Evolutionary conservation across 2,113 vertebrate genomes (phyloP).

Genomic region (Morphnarchus princeps): DNA sequence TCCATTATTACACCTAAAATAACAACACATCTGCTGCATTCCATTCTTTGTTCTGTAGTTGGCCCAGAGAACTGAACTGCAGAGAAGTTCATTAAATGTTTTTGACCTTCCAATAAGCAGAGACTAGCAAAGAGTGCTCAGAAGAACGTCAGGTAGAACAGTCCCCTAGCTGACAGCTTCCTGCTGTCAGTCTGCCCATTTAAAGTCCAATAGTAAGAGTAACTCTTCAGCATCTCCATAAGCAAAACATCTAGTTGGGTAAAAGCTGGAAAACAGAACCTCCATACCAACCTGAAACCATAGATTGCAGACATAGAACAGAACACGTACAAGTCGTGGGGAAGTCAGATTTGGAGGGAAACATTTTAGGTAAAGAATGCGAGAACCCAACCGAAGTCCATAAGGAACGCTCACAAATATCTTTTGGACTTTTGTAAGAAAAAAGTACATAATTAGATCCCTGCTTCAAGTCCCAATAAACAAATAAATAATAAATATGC

Average conservation of each 20-base stretch:
- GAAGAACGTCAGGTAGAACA: neutral
- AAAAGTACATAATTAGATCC: neutral
- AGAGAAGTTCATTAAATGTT: neutral
- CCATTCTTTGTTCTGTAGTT: neutral
- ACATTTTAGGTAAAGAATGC: neutral
- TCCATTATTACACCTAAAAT: neutral
- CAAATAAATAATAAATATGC: fast-evolving
- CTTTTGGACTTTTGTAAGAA: neutral
- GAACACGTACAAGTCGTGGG: neutral
- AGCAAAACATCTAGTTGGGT: neutral
- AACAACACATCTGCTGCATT: neutral
- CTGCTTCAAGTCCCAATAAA: neutral
- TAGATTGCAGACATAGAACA: neutral
- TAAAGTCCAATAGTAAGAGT: neutral
- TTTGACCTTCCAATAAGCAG: neutral
- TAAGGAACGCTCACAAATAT: neutral
- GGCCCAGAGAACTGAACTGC: neutral
- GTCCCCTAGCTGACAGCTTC: neutral
- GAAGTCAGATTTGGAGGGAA: neutral
- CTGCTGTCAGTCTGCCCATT: neutral
- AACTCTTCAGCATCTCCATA: neutral
- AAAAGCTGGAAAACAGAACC: neutral
- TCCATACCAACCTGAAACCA: neutral
- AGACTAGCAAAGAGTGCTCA: neutral
- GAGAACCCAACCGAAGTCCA: neutral